These are phyloP conservation scores for Hirundichthys speculiger DNA, from an alignment of 2,113 vertebrate genomes.

Conservation along the genomic window DNA sequence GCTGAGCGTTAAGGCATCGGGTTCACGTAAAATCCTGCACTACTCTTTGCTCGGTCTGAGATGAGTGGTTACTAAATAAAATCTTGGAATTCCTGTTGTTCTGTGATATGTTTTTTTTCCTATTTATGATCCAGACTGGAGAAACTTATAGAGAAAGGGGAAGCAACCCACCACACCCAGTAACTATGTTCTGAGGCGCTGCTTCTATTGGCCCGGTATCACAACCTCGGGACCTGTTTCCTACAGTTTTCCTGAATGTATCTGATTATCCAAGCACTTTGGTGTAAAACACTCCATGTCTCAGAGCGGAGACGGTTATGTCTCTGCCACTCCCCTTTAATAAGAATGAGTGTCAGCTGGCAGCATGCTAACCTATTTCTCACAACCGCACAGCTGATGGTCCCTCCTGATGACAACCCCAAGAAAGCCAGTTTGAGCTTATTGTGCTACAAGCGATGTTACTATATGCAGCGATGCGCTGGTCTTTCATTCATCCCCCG, in stretches of 20 bases:
- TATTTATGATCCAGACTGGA: conserved; percentile 51
- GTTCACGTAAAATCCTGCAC: background rate
- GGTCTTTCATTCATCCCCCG: background rate
- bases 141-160: conserved; percentile 51
- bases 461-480: no score
- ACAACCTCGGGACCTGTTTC: conserved; percentile 42
- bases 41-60: background rate
- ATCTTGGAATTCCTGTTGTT: conserved; percentile 43
- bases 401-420: conserved; percentile 33
- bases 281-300: conserved; percentile 24
- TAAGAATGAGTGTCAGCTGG: conserved; percentile 53
- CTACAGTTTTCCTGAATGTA: conserved; percentile 28
- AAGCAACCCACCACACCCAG: conserved; percentile 70
- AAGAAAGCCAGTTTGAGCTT: conserved; percentile 44
- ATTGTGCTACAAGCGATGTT: conserved; percentile 32
- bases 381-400: conserved; percentile 44
- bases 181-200: conserved; percentile 27
- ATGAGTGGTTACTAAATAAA: conserved; percentile 1
- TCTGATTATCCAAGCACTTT: conserved; percentile 43
- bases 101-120: conserved; percentile 29
- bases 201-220: conserved; percentile 27
- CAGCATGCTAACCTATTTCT: conserved; percentile 68
- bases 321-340: conserved; percentile 43
- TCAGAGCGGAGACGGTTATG: conserved; percentile 20
- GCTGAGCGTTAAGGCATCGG: background rate